Evolutionary conservation across 2,888 invertebrate genomes (phyloP), one percentile per base, ranked within the genome.

Genomic region (Sialis fuliginosa): DNA sequence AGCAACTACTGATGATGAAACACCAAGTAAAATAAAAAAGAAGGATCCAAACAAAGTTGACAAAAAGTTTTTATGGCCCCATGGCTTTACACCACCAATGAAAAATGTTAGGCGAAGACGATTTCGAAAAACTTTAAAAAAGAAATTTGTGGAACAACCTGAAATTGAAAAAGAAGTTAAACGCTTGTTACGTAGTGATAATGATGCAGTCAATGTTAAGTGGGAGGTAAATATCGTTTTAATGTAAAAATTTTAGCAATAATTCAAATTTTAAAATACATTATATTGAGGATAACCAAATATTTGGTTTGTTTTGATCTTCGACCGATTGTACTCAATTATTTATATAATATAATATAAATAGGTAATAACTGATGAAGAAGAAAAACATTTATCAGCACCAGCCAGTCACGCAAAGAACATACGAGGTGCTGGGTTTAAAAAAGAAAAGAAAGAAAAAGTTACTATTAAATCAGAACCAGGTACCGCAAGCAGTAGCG

Each of bases 111-210:
- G 96, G 7, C 87, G 87, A 55, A 74, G 93, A 47, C 74, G 96
- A 48, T 96, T 96, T 59, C 75, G 96, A 34, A 95, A 95, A 68
- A 95, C 93, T 0, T 63, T 96, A 32, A 91, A 90, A 62, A 98
- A 98, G 64, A 98, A 97, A 66, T 90, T 87, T 66, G 89, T 90
- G 1, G 96, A 96, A 66, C 90, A 92, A 30, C 95, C 96, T 1
- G 96, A 97, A 69, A 92, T 96, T 52, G 97, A 98, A 61, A 95
- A 95, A 62, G 97, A 98, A 69, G 91, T 98, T 0, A 93, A 95
- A 62, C 72, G 93, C 37, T 67, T 98, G 47, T 69, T 98, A 6
- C 72, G 93, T 52, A 82, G 82, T 34, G 96, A 96, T 60, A 90
- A 91, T 60, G 95, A 96, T 62, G 95, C 96, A 1, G 82, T 83